Evolutionary conservation across 2,888 invertebrate genomes (phyloP).

Genomic region (Eurois occulta): DNA sequence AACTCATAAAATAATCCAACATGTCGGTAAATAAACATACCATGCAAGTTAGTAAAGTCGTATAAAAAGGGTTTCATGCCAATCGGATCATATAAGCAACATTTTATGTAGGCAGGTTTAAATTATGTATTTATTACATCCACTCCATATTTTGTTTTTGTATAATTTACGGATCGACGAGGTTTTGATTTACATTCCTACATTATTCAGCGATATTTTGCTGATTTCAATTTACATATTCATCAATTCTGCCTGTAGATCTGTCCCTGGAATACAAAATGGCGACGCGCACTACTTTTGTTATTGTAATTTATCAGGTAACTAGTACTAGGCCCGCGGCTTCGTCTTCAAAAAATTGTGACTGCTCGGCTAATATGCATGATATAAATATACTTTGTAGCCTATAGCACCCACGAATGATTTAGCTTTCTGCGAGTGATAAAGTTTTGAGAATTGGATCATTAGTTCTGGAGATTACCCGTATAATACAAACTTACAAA

Average conservation of each 20-base stretch:
- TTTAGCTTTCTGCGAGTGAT: too few relatives aligned
- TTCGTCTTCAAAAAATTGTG: too few relatives aligned
- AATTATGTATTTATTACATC: constrained; percentile 44
- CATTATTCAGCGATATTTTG: constrained; percentile 55
- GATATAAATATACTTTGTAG: too few relatives aligned
- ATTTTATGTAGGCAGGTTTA: constrained; percentile 18
- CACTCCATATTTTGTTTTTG: constrained; percentile 53
- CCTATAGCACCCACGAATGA: too few relatives aligned
- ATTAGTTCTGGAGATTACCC: too few relatives aligned
- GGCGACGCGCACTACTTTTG: constrained; percentile 29
- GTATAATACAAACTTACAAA: too few relatives aligned
- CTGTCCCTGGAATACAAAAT: constrained; percentile 52
- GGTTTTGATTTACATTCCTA: constrained; percentile 53
- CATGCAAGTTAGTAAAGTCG: background rate
- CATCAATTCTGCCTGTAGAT: constrained; percentile 52
- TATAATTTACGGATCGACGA: constrained; percentile 54
- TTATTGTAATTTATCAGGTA: constrained; percentile 43
- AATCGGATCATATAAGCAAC: background rate
- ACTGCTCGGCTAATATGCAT: too few relatives aligned
- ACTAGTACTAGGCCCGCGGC: too few relatives aligned
- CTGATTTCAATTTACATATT: constrained; percentile 59
- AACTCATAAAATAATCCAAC: background rate
- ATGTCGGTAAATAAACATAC: background rate
- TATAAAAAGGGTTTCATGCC: constrained; percentile 4
- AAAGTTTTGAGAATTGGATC: too few relatives aligned